These are phyloP conservation scores for Trematomus bernacchii DNA, from an alignment of 2,797 vertebrate genomes.

Conservation along the genomic window DNA sequence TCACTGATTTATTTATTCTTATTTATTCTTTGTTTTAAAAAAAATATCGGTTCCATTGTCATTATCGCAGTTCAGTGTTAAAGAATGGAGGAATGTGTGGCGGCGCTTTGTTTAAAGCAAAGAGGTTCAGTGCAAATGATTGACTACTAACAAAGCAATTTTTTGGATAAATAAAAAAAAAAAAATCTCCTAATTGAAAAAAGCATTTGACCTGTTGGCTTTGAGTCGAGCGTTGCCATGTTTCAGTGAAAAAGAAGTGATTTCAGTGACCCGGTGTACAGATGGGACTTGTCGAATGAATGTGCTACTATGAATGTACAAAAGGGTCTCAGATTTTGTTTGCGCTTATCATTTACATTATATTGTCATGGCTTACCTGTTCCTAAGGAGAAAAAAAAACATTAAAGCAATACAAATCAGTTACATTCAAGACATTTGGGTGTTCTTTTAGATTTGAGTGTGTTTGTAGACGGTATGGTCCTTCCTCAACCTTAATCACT, in stretches of 20 bases:
- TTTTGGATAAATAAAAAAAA: constrained; percentile 28
- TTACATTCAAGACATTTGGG: constrained; percentile 76
- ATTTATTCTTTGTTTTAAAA: constrained; percentile 72
- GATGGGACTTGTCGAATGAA: constrained; percentile 75
- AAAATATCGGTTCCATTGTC: constrained; percentile 38
- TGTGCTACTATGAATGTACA: constrained; percentile 84
- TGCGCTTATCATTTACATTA: constrained; percentile 86
- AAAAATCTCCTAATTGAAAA: constrained; percentile 9
- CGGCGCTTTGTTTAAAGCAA: constrained; percentile 59
- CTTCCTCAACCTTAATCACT: neutral
- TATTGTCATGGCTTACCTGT: constrained; percentile 94
- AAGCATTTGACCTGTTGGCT: constrained; percentile 67
- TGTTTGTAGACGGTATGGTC: too few relatives aligned
- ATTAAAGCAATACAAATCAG: constrained; percentile 88
- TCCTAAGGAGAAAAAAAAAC: constrained; percentile 86
- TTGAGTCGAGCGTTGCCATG: constrained; percentile 64
- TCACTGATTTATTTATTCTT: constrained; percentile 79
- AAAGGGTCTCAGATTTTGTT: constrained; percentile 78
- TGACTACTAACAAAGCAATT: constrained; percentile 21
- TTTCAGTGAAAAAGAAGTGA: constrained; percentile 74
- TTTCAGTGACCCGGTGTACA: constrained; percentile 73
- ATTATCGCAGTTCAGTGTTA: constrained; percentile 52
- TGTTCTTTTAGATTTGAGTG: constrained; percentile 36
- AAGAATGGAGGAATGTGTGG: constrained; percentile 57
- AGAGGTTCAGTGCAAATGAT: constrained; percentile 50